Evolutionary conservation across 2,888 invertebrate species (phyloP).

Genomic region (Lathronympha strigana): DNA sequence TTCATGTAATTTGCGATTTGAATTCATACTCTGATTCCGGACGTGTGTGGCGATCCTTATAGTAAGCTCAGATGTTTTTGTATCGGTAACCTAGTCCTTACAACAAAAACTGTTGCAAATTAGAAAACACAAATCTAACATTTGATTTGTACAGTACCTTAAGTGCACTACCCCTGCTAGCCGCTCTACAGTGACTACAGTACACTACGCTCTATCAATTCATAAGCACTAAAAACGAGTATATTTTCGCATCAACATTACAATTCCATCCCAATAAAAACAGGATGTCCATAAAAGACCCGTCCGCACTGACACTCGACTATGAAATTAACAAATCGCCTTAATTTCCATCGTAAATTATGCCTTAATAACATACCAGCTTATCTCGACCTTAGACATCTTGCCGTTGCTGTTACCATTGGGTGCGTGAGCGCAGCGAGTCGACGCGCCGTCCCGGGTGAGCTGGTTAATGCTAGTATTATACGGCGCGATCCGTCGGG

Average conservation of each 20-base stretch:
- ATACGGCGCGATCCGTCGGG: no score
- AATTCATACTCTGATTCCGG: no score
- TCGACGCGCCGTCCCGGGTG: not conserved
- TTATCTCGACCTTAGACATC: slow-evolving; percentile 78
- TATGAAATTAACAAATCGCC: slow-evolving; percentile 80
- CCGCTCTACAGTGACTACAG: no score
- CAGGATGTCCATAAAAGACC: slow-evolving; percentile 53
- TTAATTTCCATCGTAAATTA: slow-evolving; percentile 79
- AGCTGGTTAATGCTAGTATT: not conserved
- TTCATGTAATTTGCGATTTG: no score
- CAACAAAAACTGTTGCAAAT: no score
- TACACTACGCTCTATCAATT: not conserved
- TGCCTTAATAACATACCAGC: slow-evolving; percentile 74
- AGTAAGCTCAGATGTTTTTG: no score
- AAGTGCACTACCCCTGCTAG: no score
- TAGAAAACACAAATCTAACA: no score
- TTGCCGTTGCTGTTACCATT: slow-evolving; percentile 32
- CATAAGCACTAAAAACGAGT: not conserved
- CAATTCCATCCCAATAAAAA: slow-evolving; percentile 43
- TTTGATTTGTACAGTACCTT: no score
- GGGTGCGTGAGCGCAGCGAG: not conserved
- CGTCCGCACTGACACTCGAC: slow-evolving; percentile 62
- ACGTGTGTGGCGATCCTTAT: no score
- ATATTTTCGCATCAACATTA: slow-evolving; percentile 23
- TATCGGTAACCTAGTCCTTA: no score